These are phyloP conservation scores for Atractosteus spatula DNA, from an alignment of 2,113 vertebrate species.

Conservation along the genomic window DNA sequence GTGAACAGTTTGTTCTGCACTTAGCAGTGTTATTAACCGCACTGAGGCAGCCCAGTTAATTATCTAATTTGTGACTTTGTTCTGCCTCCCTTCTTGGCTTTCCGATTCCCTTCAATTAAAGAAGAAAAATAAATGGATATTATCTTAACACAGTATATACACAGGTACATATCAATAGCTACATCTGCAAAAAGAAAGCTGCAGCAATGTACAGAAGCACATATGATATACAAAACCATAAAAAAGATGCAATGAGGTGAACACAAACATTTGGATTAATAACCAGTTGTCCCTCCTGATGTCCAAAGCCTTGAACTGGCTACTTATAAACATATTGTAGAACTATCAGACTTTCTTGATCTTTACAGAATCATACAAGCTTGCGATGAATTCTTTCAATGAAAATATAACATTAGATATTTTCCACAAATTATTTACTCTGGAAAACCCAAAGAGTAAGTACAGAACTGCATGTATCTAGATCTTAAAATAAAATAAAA, in stretches of 20 bases:
- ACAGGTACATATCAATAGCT: slow-evolving; percentile 41
- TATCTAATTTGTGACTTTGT: slow-evolving; percentile 7
- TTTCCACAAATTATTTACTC: too few species aligned
- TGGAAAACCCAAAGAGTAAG: too few species aligned
- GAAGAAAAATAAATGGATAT: slow-evolving; percentile 44
- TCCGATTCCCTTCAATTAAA: slow-evolving; percentile 49
- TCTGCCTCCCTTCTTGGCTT: slow-evolving; percentile 28
- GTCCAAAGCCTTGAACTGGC: not conserved
- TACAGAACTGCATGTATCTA: too few species aligned
- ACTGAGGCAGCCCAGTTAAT: too few species aligned
- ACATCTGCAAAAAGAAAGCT: slow-evolving; percentile 55
- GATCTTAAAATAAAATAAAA: too few species aligned
- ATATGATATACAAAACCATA: slow-evolving; percentile 29
- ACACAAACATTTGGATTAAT: slow-evolving; percentile 49
- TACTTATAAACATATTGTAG: not conserved
- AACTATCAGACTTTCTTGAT: too few species aligned
- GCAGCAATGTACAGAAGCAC: slow-evolving; percentile 42
- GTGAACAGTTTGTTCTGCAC: too few species aligned
- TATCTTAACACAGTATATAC: slow-evolving; percentile 30
- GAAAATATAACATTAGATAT: too few species aligned
- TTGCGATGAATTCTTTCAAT: too few species aligned
- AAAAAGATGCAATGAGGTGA: slow-evolving; percentile 57
- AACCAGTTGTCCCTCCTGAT: slow-evolving; percentile 50
- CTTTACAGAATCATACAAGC: too few species aligned
- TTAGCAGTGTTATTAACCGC: too few species aligned